These are phyloP conservation scores for Agapornis canus DNA, from an alignment of 2,797 vertebrate genomes.

Conservation along the genomic window DNA sequence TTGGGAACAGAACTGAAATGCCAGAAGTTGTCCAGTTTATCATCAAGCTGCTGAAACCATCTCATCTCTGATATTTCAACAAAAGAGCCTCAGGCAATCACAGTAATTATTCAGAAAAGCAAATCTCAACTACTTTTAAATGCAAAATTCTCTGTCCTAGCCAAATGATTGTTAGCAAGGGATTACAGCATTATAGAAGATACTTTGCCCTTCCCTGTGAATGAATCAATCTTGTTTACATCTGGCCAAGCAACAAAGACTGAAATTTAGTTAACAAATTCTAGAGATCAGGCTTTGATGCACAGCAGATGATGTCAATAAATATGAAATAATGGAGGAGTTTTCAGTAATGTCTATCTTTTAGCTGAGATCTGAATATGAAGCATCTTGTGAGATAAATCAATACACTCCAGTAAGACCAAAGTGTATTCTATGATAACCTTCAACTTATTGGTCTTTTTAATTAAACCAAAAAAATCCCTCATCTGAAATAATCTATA, in stretches of 20 bases:
- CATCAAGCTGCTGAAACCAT: constrained; percentile 60
- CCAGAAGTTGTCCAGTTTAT: constrained; percentile 64
- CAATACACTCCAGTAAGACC: neutral
- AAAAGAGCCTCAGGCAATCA: constrained; percentile 57
- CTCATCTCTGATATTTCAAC: constrained; percentile 58
- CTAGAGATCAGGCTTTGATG: neutral
- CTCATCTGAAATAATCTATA: neutral
- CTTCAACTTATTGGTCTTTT: neutral
- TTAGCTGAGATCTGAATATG: neutral
- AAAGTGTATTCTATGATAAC: neutral
- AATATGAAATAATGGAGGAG: neutral
- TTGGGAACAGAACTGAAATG: constrained; percentile 60
- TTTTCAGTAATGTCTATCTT: neutral
- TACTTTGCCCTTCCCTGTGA: constrained; percentile 11
- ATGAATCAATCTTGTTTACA: constrained; percentile 33
- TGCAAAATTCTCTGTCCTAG: constrained; percentile 40
- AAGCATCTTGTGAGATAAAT: neutral
- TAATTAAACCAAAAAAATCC: neutral
- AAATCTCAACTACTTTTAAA: constrained; percentile 61
- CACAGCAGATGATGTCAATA: neutral
- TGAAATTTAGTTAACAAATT: neutral
- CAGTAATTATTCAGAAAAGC: constrained; percentile 65
- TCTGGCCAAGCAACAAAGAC: neutral
- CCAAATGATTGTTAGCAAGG: constrained; percentile 37
- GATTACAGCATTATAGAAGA: constrained; percentile 26